Base-by-base conservation (phyloP, 1,140 invertebrate genomes). In the Eubasilissa regina region DNA sequence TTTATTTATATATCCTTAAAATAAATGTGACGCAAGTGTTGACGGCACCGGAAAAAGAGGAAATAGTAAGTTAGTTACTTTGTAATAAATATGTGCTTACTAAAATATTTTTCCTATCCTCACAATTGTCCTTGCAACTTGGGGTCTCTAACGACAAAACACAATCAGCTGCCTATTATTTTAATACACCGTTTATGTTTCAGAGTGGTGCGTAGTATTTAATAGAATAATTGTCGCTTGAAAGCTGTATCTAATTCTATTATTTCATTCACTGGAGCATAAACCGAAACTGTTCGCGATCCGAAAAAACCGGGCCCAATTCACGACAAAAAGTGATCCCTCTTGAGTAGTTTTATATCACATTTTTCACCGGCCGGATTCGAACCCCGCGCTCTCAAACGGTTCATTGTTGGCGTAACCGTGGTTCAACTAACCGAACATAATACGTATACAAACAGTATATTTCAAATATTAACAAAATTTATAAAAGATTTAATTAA, bases 351-450 rank as follows among this genome's bases (percentile, higher is more conserved):
- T 73, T 73, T 62, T 44, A 68, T 72, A 80, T 80, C 73, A 80
- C n/a, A 55, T 76, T 76, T 78, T 80, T 76, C 60, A 66, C 68
- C 68, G 53, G 51, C 68, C 47, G 51, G 68, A 25, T 55, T 35
- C 25, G 48, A 35, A 53, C 68, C 68, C 73, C 35, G 45, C n/a
- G 44, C 55, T 58, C 74, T 76, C 60, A 62, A 66, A 66, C 44
- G 62, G 21, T 25, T n/a, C 75, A 80, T 80, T 80, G 79, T 80
- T 72, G 21, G 75, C 64, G 75, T 80, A 66, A 80, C 75, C 79
- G 74, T 80, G 66, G 79, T 80, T 80, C 77, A 80, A 80, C 79
- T 77, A 80, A 80, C 79, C 79, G 75, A 75, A 80, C 75, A 72
- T 80, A 80, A 80, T 80, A 77, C 15, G 15, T 47, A n/a, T n/a